Evolutionary conservation across 2,888 invertebrate genomes (phyloP), one percentile per base, ranked within the genome.

Genomic region (Galerucella pusilla): DNA sequence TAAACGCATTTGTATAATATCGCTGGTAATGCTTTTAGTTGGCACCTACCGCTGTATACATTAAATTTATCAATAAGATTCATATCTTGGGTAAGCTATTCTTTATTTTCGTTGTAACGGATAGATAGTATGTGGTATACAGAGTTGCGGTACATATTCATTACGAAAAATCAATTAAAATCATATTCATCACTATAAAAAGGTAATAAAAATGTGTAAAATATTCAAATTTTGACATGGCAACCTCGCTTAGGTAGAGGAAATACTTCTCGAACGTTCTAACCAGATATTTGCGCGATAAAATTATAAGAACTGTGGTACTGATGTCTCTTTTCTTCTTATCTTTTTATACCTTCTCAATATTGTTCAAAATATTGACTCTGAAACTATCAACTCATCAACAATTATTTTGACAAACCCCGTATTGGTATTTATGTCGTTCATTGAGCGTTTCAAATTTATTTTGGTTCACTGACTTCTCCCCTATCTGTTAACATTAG

Each of bases 41-140:
- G 11, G 9, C 54, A 54, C n/a, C 54, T 54, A 54, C 54, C 54
- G 54, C 16, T 54, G 57, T 16, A 20, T 57, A 20, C 57, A 57
- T 57, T 57, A 20, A 57, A 20, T 57, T 57, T 57, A 57, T 57
- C 57, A 20, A 57, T 57, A 57, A 16, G 57, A 57, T 16, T 57
- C 20, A 4, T 57, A 57, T 57, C 57, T 57, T 10, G 10, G 9
- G 20, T 57, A 57, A 9, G 20, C 16, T 11, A 57, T 57, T 57
- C 7, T 57, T 57, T 57, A 57, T 20, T 57, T 57, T 10, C 16
- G 20, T 7, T 10, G 57, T 57, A 57, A 57, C 57, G 57, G 57
- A 57, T 42, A 20, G 2, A 57, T 20, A 20, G 57, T 10, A 10
- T 57, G 57, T 20, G 6, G 57, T 57, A 57, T 20, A 57, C 57